Conservation (phyloP, 2,888 invertebrate species). For the Xylota sylvarum region DNA sequence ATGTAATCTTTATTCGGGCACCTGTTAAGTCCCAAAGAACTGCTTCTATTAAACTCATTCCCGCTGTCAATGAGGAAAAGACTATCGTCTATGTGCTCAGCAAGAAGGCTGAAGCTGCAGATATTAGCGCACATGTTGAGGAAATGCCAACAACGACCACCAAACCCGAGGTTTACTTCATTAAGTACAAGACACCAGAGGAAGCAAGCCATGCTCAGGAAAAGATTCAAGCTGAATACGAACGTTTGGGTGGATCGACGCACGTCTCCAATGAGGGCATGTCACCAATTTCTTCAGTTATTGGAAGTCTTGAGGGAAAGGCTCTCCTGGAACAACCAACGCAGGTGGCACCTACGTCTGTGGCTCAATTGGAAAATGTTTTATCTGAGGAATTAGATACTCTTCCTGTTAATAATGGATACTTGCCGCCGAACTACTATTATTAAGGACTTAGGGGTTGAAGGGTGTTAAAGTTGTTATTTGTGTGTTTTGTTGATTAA, state of each 20-base stretch:
- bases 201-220: slow-evolving; percentile 79
- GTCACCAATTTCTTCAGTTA: slow-evolving; percentile 77
- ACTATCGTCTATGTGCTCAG: slow-evolving; percentile 79
- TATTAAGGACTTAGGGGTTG: background rate
- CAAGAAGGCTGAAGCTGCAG: slow-evolving; percentile 78
- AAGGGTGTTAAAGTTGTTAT: background rate
- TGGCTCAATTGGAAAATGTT: background rate
- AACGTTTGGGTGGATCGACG: slow-evolving; percentile 78
- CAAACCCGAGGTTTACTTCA: slow-evolving; percentile 79
- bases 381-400: background rate
- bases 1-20: slow-evolving; percentile 79
- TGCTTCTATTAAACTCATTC: slow-evolving; percentile 75
- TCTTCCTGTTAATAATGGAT: slow-evolving; percentile 36
- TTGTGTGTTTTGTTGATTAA: slow-evolving; percentile 22
- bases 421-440: slow-evolving; percentile 65
- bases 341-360: slow-evolving; percentile 10
- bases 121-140: slow-evolving; percentile 75
- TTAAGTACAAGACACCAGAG: slow-evolving; percentile 78
- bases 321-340: slow-evolving; percentile 13
- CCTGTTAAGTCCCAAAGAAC: slow-evolving; percentile 62
- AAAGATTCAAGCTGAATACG: slow-evolving; percentile 78
- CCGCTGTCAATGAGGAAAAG: slow-evolving; percentile 78
- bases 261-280: slow-evolving; percentile 78
- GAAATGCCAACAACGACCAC: slow-evolving; percentile 73
- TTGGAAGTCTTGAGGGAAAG: slow-evolving; percentile 75